Evolutionary conservation across 2,888 invertebrate species (phyloP).

Genomic region (Tiliacea aurago): DNA sequence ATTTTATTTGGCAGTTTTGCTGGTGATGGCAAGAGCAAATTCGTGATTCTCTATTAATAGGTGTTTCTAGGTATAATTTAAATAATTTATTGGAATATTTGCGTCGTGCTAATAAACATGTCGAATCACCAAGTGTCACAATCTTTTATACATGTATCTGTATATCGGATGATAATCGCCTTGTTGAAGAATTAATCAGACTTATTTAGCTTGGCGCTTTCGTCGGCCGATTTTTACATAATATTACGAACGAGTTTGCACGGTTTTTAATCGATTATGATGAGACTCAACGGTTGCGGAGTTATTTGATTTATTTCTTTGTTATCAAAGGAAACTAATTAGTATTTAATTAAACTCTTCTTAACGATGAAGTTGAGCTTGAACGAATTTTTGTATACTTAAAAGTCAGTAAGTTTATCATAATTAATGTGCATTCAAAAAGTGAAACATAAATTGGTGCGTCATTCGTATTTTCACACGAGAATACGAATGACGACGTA

Average conservation of each 20-base stretch:
- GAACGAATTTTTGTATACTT: not conserved
- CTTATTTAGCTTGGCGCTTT: slow-evolving; percentile 60
- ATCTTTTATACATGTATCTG: slow-evolving; percentile 68
- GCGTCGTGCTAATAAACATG: slow-evolving; percentile 79
- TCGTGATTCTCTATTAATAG: slow-evolving; percentile 70
- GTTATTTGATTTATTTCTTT: slow-evolving; percentile 45
- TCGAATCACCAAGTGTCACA: slow-evolving; percentile 65
- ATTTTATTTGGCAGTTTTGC: slow-evolving; percentile 37
- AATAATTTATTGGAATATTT: slow-evolving; percentile 80
- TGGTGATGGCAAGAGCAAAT: slow-evolving; percentile 48
- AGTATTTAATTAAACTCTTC: not conserved
- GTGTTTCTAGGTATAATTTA: slow-evolving; percentile 74
- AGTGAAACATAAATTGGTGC: not conserved
- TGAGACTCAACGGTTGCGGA: slow-evolving; percentile 35
- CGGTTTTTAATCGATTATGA: slow-evolving; percentile 38
- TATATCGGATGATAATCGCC: slow-evolving; percentile 74
- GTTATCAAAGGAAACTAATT: slow-evolving; percentile 17
- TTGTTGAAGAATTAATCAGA: slow-evolving; percentile 73
- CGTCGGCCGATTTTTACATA: slow-evolving; percentile 52
- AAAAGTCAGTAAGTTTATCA: not conserved
- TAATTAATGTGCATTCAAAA: not conserved
- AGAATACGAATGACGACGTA: not conserved
- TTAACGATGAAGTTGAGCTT: not conserved
- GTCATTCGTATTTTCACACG: no score
- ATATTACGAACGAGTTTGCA: slow-evolving; percentile 53